Conservation (phyloP, 2,888 invertebrate species). For the Eristalinus sepulchralis region DNA sequence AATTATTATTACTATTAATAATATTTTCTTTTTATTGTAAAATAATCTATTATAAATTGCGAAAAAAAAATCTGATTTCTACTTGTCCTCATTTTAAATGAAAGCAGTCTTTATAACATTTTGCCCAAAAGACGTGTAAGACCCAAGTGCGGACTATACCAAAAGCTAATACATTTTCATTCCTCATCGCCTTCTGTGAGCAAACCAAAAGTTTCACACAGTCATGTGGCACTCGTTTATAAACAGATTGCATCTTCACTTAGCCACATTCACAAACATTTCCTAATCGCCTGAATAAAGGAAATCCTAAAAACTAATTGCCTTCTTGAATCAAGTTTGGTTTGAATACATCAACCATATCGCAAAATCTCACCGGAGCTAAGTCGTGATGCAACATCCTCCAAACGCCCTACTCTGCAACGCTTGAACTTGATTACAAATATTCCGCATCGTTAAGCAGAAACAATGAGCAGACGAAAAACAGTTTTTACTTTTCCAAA, state of each 20-base stretch:
- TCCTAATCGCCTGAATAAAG: neutral
- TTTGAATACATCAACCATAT: neutral
- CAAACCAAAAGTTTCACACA: too few relatives aligned
- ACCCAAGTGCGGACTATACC: too few relatives aligned
- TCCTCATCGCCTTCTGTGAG: too few relatives aligned
- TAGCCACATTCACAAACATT: neutral
- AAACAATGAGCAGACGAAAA: neutral
- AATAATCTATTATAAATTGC: too few relatives aligned
- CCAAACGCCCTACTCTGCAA: neutral
- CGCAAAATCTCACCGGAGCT: neutral
- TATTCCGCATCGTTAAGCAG: constrained; percentile 5
- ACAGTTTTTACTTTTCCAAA: neutral
- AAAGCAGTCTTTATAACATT: too few relatives aligned
- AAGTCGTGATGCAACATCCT: neutral
- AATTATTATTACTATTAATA: too few relatives aligned
- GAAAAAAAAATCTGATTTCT: too few relatives aligned
- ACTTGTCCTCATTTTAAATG: too few relatives aligned
- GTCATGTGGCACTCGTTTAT: neutral
- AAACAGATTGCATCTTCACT: neutral
- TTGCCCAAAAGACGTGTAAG: too few relatives aligned
- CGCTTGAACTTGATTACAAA: neutral
- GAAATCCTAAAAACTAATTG: neutral
- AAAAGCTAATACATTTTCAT: too few relatives aligned
- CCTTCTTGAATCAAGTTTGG: too few relatives aligned
- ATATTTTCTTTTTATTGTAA: too few relatives aligned